Percentiles rank a stretch among this genome's conserved stretches.
Conservation (phyloP, 30 jellyfish, hydroid and myxozoan genomes). For the Turritopsis rubra region DNA sequence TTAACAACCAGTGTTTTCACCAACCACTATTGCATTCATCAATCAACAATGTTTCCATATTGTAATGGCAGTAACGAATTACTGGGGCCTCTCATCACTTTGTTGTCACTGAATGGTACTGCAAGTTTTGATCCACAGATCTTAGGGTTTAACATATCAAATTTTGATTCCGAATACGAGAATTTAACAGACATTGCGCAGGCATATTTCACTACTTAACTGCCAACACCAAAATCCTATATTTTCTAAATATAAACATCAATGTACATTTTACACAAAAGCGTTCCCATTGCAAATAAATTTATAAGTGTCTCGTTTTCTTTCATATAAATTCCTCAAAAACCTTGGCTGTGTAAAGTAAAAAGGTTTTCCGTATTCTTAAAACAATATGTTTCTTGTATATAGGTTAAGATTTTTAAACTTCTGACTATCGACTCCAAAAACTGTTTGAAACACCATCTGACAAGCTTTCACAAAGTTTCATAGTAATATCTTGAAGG, state of each 20-base stretch:
- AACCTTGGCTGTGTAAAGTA: not conserved
- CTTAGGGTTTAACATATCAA: slow-evolving; percentile 27
- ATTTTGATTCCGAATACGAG: slow-evolving; percentile 34
- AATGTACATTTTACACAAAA: not conserved
- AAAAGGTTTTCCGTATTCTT: not conserved
- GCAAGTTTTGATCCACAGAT: slow-evolving; percentile 23
- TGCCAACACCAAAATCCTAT: not conserved
- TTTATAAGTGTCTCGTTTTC: too few relatives aligned
- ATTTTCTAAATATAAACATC: not conserved
- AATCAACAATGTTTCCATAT: slow-evolving; percentile 55
- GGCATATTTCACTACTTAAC: slow-evolving; percentile 48
- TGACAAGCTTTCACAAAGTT: not conserved
- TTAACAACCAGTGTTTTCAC: slow-evolving; percentile 38
- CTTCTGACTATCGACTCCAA: too few relatives aligned
- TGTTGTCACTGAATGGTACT: slow-evolving; percentile 57
- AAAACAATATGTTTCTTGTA: too few relatives aligned
- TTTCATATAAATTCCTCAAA: too few relatives aligned
- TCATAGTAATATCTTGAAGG: not conserved
- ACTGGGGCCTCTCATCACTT: slow-evolving; percentile 85
- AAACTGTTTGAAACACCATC: not conserved
- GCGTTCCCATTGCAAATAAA: too few relatives aligned
- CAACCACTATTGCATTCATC: slow-evolving; percentile 71
- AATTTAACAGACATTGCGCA: slow-evolving; percentile 73
- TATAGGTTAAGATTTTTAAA: too few relatives aligned
- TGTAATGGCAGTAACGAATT: slow-evolving; percentile 91